phyloP scores from a whole-genome alignment of 2,888 invertebrate species.

The Acheta domesticus region DNA sequence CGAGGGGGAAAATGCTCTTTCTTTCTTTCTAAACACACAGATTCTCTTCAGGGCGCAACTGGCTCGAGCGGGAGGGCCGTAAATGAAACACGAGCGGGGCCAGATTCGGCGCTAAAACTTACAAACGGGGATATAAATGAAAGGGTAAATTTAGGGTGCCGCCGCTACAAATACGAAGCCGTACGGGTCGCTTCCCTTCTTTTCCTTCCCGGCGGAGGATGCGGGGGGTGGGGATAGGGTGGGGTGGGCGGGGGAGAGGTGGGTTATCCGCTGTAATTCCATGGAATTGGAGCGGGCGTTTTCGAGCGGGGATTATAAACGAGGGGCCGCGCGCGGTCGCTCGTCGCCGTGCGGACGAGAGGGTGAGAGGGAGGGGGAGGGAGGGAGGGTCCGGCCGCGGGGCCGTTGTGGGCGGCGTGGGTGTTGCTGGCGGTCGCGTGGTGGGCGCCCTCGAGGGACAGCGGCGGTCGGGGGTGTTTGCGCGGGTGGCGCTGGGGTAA shows the following conservation, averaged over 20 bases:
- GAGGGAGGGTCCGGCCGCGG: background rate
- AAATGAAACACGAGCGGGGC: too few relatives aligned
- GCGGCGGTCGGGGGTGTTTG: background rate
- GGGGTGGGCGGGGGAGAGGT: background rate
- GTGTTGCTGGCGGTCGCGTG: constrained; percentile 5
- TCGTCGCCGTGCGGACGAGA: too few relatives aligned
- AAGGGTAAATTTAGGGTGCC: background rate
- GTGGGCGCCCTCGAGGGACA: background rate
- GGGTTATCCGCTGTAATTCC: background rate
- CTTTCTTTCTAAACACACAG: too few relatives aligned
- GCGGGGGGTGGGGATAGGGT: background rate
- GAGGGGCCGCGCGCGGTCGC: background rate
- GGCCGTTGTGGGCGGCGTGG: background rate
- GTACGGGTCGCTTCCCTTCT: background rate
- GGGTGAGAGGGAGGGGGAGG: background rate
- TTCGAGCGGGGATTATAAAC: constrained; percentile 11
- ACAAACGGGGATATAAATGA: background rate
- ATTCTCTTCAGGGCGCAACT: too few relatives aligned
- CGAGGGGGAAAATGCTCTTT: too few relatives aligned
- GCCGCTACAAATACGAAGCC: background rate
- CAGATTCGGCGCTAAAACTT: background rate
- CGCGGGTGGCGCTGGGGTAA: background rate
- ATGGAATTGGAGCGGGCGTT: background rate
- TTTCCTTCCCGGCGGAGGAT: background rate
- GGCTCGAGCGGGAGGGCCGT: too few relatives aligned